Evolutionary conservation across 1,140 invertebrate genomes (phyloP), one percentile per base, ranked within the genome.

Genomic region (Neodiprion fabricii): DNA sequence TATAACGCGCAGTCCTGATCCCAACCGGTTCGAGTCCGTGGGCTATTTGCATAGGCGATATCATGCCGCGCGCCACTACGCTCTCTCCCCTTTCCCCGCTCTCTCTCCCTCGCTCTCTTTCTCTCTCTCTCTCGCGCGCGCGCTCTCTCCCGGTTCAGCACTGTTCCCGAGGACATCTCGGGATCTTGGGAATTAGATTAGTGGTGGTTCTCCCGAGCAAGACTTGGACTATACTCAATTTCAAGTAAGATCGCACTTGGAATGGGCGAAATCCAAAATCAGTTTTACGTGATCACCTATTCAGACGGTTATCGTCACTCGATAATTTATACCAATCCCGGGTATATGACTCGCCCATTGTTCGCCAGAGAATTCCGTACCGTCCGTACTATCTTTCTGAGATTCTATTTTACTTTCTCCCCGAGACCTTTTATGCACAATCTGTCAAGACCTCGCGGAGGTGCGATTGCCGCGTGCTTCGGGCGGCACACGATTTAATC

Each of bases 221-320:
- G 87, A 87, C 87, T 86, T 85, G 84, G 84, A 87, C 86, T 87
- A 86, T 87, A 88, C 87, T 89, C 87, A 88, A 88, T 88, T 89
- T 88, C 85, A 88, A 88, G 86, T 86, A 86, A 87, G 85, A 87
- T 87, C 86, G 85, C 70, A 48, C 81, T 79, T 79, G 87, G 84
- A 87, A 87, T 85, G 84, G 86, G 85, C 82, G 80, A 88, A 89
- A 88, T 88, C 85, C 86, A 86, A 89, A 89, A 88, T 88, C 87
- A 88, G 85, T 89, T 88, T 87, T 87, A 88, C 87, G 84, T 88
- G 86, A 88, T 89, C 87, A 89, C 86, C 87, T 89, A 89, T 88
- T 89, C 87, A 89, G 82, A 85, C 87, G 88, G 85, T 88, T 88
- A 86, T 83, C 78, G 79, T 61, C 53, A 61, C 53, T 61, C 53